Evolutionary conservation across 1,140 invertebrate genomes (phyloP).

Genomic region (Drosophila subpulchrella): DNA sequence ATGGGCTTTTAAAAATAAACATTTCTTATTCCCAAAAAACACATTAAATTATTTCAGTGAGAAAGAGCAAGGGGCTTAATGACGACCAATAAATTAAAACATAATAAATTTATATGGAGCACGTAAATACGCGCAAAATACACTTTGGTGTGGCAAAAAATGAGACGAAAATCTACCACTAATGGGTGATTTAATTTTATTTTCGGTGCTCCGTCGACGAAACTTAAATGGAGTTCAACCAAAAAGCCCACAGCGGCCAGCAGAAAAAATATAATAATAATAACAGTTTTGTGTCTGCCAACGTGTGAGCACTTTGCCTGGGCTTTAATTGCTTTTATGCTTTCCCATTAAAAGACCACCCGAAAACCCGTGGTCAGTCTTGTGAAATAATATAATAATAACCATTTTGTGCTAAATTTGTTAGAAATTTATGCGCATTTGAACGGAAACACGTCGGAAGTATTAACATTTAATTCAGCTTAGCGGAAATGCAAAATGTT

Average conservation of each 20-base stretch:
- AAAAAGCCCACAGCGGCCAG: slow-evolving; percentile 13
- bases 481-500: slow-evolving; percentile 43
- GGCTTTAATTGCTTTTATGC: slow-evolving; percentile 76
- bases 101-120: slow-evolving; percentile 45
- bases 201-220: slow-evolving; percentile 45
- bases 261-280: slow-evolving; percentile 42
- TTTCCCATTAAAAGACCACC: slow-evolving; percentile 45
- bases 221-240: slow-evolving; percentile 55
- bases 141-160: slow-evolving; percentile 51
- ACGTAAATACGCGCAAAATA: slow-evolving; percentile 55
- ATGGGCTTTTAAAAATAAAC: slow-evolving; percentile 21
- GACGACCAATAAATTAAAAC: slow-evolving; percentile 39
- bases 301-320: slow-evolving; percentile 50
- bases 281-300: slow-evolving; percentile 50
- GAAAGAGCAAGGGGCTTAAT: slow-evolving; percentile 2
- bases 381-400: slow-evolving; percentile 72
- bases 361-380: slow-evolving; percentile 29
- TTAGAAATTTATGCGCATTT: slow-evolving; percentile 54
- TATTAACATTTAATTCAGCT: slow-evolving; percentile 43
- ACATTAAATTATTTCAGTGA: slow-evolving; percentile 12
- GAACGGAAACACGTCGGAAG: slow-evolving; percentile 32
- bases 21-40: not conserved
- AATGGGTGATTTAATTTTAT: slow-evolving; percentile 82
- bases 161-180: slow-evolving; percentile 65
- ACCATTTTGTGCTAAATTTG: slow-evolving; percentile 76